Evolutionary conservation across 2,888 invertebrate genomes (phyloP).

Genomic region (Aleiodes testaceus): DNA sequence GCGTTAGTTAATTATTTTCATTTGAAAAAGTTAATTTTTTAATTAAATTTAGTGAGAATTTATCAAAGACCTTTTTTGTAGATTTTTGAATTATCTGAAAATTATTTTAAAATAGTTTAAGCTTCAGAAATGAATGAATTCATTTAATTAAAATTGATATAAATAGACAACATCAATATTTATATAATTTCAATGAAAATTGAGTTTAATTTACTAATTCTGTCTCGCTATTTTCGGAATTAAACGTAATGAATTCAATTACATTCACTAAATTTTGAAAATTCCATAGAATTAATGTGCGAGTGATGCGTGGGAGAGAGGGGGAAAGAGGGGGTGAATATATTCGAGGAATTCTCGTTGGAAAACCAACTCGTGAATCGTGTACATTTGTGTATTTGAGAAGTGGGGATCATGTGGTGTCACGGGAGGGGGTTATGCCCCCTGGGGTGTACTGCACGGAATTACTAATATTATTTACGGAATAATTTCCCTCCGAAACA

Average conservation of each 20-base stretch:
- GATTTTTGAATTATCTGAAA: no score
- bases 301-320: background rate
- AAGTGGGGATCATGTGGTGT: background rate
- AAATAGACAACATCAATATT: background rate
- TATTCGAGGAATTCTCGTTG: background rate
- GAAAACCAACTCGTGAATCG: constrained; percentile 1
- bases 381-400: background rate
- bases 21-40: no score
- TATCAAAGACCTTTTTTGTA: no score
- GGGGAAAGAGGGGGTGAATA: background rate
- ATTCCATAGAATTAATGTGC: background rate
- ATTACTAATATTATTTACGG: constrained; percentile 18
- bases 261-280: background rate
- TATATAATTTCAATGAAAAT: background rate
- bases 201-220: background rate
- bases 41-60: no score
- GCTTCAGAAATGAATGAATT: no score
- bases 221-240: background rate
- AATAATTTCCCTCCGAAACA: background rate
- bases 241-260: constrained; percentile 5
- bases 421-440: background rate
- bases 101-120: no score
- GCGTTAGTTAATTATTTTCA: no score
- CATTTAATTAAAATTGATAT: background rate
- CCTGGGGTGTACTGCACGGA: constrained; percentile 2